Percentiles rank a stretch among this genome's conserved stretches.
phyloP scores from a whole-genome alignment of 2,888 invertebrate genomes.

The Chromoteleia sp. region DNA sequence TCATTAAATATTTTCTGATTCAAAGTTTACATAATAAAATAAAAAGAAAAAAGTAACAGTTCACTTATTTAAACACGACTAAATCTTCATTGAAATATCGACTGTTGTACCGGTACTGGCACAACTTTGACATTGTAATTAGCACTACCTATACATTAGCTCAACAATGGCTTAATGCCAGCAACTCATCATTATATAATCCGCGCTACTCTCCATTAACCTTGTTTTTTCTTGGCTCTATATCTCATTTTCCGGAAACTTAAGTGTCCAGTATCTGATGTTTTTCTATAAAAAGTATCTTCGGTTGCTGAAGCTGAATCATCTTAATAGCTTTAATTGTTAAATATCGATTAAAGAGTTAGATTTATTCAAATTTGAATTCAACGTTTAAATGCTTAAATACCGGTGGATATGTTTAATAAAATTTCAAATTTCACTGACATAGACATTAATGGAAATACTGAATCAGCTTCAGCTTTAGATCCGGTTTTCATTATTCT shows the following conservation, averaged over 20 bases:
- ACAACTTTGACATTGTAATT: conserved; percentile 51
- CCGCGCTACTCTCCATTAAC: conserved; percentile 42
- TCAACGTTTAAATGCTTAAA: too few relatives aligned
- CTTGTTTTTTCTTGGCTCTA: conserved; percentile 29
- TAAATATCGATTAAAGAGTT: too few relatives aligned
- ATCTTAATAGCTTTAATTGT: background rate
- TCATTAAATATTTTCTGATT: too few relatives aligned
- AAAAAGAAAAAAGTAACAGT: too few relatives aligned
- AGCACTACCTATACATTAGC: conserved; percentile 34
- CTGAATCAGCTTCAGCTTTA: background rate
- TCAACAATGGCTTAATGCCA: conserved; percentile 48
- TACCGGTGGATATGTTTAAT: too few relatives aligned
- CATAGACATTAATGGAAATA: too few relatives aligned
- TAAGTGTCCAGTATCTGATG: conserved; percentile 1
- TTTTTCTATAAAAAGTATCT: conserved; percentile 13
- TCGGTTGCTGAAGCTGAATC: background rate
- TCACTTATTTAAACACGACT: conserved; percentile 8
- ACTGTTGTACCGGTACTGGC: conserved; percentile 31
- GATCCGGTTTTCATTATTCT: conserved; percentile 1
- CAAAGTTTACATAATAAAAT: too few relatives aligned
- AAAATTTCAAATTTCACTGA: too few relatives aligned
- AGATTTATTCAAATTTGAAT: too few relatives aligned
- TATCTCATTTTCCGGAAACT: conserved; percentile 12
- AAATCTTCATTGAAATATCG: conserved; percentile 22
- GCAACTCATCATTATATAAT: conserved; percentile 46